Base-by-base conservation (phyloP, 2,888 invertebrate species). In the Helicoverpa assulta region DNA sequence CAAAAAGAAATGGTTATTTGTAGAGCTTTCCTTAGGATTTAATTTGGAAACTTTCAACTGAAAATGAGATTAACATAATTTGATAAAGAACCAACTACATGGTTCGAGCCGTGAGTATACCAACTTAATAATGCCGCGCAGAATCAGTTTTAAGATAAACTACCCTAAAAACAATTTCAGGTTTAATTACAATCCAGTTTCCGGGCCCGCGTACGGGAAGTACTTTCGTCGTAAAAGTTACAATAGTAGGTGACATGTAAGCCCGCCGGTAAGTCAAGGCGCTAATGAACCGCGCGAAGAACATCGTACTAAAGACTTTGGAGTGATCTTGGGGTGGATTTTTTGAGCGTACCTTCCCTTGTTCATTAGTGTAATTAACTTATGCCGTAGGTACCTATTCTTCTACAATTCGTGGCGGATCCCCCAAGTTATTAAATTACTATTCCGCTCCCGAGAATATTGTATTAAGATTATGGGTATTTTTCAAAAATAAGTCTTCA, bases 281-380 rank as follows among this genome's bases (percentile, higher is more conserved):
- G 93, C 93, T 95, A 95, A 95, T 94, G 95, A 95, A 94, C 91
- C 94, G 91, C 91, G 91, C 91, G 89, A 93, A 94, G 94, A 94
- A 94, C 94, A 94, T 93, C 91, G 92, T 91, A 93, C 92, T 94
- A 94, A 95, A 94, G 94, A 94, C 93, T 94, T 92, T 92, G 91
- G 92, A 94, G 94, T 94, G 95, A 94, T 94, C 94, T 94, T 91
- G 91, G 94, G 93, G 91, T 86, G 91, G 89, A 91, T 93, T 95
- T 95, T 94, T 95, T 93, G 89, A 93, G 94, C 91, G 91, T 90
- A 94, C 94, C 94, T 94, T 93, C 92, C 90, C 93, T 93, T 93
- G 94, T 95, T 95, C 95, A 94, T 95, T 95, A 95, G 94, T 93
- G 93, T 94, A 95, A 95, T 95, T 95, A 94, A 95, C 94, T 95